These are phyloP conservation scores for Eupithecia tripunctaria DNA, from an alignment of 2,888 invertebrate genomes.

Conservation along the genomic window DNA sequence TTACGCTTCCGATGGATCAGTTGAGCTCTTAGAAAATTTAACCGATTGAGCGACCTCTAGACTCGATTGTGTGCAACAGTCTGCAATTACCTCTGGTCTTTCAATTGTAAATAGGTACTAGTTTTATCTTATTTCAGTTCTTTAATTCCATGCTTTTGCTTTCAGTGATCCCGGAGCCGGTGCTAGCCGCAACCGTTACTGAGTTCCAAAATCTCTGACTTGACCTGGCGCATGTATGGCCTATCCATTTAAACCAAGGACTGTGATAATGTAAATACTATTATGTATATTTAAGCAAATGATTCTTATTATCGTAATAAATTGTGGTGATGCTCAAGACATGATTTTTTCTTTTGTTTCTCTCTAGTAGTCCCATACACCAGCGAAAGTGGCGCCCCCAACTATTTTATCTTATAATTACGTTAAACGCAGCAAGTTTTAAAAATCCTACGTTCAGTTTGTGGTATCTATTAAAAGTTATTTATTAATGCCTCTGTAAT, in stretches of 20 bases:
- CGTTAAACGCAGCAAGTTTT: no score
- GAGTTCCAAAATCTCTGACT: slow-evolving; percentile 24
- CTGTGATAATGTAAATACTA: slow-evolving; percentile 66
- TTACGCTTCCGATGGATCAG: no score
- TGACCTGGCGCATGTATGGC: not conserved
- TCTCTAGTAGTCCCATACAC: no score
- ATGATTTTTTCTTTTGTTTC: not conserved
- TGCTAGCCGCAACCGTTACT: slow-evolving; percentile 43
- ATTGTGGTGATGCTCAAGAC: slow-evolving; percentile 31
- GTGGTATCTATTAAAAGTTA: no score
- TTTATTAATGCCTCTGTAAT: no score
- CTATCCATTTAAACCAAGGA: slow-evolving; percentile 62
- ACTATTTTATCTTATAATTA: no score
- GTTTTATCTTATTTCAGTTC: not conserved
- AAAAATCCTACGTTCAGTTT: no score
- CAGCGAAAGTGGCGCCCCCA: no score
- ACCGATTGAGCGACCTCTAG: no score
- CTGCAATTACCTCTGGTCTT: not conserved
- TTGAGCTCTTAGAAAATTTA: no score
- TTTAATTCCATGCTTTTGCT: slow-evolving; percentile 9
- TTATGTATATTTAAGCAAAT: slow-evolving; percentile 32
- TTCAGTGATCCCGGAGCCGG: slow-evolving; percentile 66
- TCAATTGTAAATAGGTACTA: not conserved
- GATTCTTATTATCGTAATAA: slow-evolving; percentile 31
- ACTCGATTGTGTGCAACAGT: no score